Conservation (phyloP, 2,888 invertebrate genomes). For the Perizoma affinitatum region DNA sequence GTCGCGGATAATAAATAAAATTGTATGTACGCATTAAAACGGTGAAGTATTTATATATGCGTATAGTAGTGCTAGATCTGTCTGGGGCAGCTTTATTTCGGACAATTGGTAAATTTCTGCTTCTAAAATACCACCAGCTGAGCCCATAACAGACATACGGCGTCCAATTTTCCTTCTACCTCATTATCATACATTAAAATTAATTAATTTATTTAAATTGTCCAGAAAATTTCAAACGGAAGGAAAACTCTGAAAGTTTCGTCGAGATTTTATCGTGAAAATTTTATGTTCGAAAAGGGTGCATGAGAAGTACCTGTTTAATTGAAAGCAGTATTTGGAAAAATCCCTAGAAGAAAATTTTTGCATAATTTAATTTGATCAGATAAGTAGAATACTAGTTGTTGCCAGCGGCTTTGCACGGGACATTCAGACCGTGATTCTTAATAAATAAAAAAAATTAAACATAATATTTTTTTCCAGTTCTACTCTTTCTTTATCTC, state of each 20-base stretch:
- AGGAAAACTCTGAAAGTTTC: slow-evolving; percentile 44
- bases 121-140: slow-evolving; percentile 29
- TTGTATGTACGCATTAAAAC: too few species aligned
- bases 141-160: slow-evolving; percentile 50
- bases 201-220: slow-evolving; percentile 65
- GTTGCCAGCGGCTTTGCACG: too few species aligned
- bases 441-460: too few species aligned
- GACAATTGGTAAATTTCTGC: neutral
- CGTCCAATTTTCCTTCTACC: slow-evolving; percentile 49
- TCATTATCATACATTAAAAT: slow-evolving; percentile 74
- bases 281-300: slow-evolving; percentile 29
- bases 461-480: too few species aligned
- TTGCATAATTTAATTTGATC: too few species aligned
- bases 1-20: too few species aligned
- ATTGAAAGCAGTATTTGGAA: neutral
- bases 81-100: too few species aligned
- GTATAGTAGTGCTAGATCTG: too few species aligned
- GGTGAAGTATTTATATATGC: too few species aligned
- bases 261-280: slow-evolving; percentile 33
- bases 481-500: too few species aligned
- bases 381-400: too few species aligned
- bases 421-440: too few species aligned
- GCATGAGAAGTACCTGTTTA: slow-evolving; percentile 23
- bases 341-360: neutral
- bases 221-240: slow-evolving; percentile 48